Base-by-base conservation (phyloP, 64 coral and sea anemone species). In the Orbicella faveolata region DNA sequence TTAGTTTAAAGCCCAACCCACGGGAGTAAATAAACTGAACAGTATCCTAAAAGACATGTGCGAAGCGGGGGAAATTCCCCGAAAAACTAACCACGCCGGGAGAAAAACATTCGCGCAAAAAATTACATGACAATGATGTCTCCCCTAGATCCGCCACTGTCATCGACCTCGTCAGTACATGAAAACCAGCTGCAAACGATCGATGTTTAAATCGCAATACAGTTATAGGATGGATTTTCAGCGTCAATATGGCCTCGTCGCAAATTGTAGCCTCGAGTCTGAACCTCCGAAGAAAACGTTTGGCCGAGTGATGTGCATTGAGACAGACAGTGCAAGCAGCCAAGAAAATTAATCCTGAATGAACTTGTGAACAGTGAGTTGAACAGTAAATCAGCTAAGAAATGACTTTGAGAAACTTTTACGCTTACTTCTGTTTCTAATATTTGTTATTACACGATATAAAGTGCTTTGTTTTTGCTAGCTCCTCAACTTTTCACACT, bases 161-260 rank as follows among this genome's bases (percentile, higher is more conserved):
- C 79, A 67, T 85, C 82, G 16, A 85, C 82, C 68, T 85, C 63
- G 34, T 85, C 82, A 67, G 37, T 84, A 30, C 81, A 67, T 18
- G 81, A 84, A 84, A 84, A 84, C 64, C 81, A 84, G 64, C 61
- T 85, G 66, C 82, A 85, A 85, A 85, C 82, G 21, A 85, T 85
- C 82, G 21, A 85, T 85, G 61, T 85, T 85, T 85, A 70, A 30
- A 85, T 85, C 63, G 82, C 62, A 85, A 70, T 66, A 70, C 82
- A 36, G 70, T 85, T 66, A 85, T 30, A 68, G 82, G 63, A 70
- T 63, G 66, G 35, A 11, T 66, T 14, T 85, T 85, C 41, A 62
- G 70, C 66, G 70, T 72, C 57, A 86, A 86, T 37, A 86, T 86
- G 83, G 30, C 36, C 35, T 61, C 65, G 37, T 86, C 83, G 19